Evolutionary conservation across 2,888 invertebrate species (phyloP).

Genomic region (Prosapia bicincta): DNA sequence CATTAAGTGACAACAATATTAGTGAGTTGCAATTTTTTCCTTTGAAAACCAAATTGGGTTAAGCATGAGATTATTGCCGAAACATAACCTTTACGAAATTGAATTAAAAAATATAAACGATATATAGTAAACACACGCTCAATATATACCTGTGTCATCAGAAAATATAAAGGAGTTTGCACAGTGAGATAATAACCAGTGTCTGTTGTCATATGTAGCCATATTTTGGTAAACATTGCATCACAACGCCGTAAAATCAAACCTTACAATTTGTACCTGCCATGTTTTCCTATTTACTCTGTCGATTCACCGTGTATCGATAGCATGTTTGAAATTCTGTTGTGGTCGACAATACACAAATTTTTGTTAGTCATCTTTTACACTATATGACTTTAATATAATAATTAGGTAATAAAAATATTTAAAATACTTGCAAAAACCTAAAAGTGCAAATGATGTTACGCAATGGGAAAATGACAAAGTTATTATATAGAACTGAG

Average conservation of each 20-base stretch:
- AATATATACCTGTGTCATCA: slow-evolving; percentile 73
- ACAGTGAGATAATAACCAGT: slow-evolving; percentile 89
- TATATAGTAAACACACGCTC: not conserved
- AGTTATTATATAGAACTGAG: too few species aligned
- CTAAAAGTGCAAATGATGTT: too few species aligned
- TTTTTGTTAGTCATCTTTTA: too few species aligned
- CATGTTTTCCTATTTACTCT: not conserved
- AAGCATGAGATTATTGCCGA: slow-evolving; percentile 7
- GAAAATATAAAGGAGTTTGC: slow-evolving; percentile 92
- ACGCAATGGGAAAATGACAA: too few species aligned
- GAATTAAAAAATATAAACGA: not conserved
- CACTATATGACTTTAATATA: too few species aligned
- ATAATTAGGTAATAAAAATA: too few species aligned
- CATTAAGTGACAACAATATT: too few species aligned
- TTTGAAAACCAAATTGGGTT: not conserved
- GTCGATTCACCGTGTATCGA: not conserved
- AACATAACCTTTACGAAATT: slow-evolving; percentile 27
- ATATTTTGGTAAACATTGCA: slow-evolving; percentile 50
- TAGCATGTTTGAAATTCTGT: not conserved
- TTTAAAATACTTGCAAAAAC: too few species aligned
- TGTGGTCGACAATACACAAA: too few species aligned
- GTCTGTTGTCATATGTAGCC: slow-evolving; percentile 93
- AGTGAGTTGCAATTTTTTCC: not conserved
- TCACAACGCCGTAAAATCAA: slow-evolving; percentile 28
- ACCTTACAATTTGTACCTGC: not conserved